Base-by-base conservation (phyloP, 2,797 vertebrate species). In the Notoglanidium macrostoma region DNA sequence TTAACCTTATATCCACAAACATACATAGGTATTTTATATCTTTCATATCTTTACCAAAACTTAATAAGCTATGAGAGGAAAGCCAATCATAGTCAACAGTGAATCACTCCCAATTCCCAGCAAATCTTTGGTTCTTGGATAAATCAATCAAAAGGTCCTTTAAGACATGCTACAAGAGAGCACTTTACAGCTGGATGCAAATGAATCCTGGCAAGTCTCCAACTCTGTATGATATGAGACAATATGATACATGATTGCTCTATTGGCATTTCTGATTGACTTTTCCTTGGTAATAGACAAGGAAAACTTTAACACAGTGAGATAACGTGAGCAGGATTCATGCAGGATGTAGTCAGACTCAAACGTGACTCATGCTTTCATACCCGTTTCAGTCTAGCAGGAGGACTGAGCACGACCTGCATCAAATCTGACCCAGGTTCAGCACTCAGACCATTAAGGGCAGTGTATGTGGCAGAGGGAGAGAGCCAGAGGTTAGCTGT, bases 391-490 rank as follows among this genome's bases (percentile, higher is more conserved):
- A 83, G 44, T 83, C 19, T 12, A 61, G 35, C 29, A 63, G 5
- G 12, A 81, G 78, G 57, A 44, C 77, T 40, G 77, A 59, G 19
- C 32, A 59, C 10, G 55, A 23, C 57, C 40, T 54, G 9, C 17
- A 21, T 40, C 29, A 68, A 73, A 88, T 68, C 26, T 83, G 72
- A 85, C 46, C 59, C 49, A 23, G 65, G 74, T 59, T 46, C 61
- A 87, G 81, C 70, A 40, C 21, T 54, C 23, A 44, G 70, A 51
- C 67, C 26, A 29, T 46, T 81, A 81, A 26, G 14, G 83, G 78
- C 35, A 84, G 21, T 85, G 49, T 79, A 26, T 79, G 74, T 86
- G 74, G 76, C 83, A 93, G 83, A 92, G 85, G 65, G 49, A 59
- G 7, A 8, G 1, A 79, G 61, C 57, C 84, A 78, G 74, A 78